These are phyloP conservation scores for Pelagia noctiluca DNA, from an alignment of 30 jellyfish, hydroid and myxozoan genomes.

Conservation along the genomic window DNA sequence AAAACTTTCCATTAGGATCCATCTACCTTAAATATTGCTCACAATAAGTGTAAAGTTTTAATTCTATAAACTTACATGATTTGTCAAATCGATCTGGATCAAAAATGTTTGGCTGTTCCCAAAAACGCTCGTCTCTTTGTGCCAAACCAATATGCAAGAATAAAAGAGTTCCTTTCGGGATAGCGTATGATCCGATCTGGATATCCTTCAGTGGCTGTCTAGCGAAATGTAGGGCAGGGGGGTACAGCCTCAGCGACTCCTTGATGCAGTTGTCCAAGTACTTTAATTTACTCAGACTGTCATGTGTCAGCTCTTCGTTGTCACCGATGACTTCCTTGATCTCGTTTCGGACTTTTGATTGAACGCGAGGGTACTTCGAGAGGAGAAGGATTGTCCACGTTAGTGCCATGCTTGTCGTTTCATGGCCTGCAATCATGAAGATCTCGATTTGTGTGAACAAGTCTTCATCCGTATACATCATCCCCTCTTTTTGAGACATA, in stretches of 20 bases:
- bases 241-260: slow-evolving; percentile 59
- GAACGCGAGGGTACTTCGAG: slow-evolving; percentile 34
- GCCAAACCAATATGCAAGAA: background rate
- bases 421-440: slow-evolving; percentile 35
- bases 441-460: slow-evolving; percentile 8
- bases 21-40: too few relatives aligned
- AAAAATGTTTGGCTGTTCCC: slow-evolving; percentile 46
- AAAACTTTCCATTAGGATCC: too few relatives aligned
- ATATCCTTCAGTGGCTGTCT: slow-evolving; percentile 11
- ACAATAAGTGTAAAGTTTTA: too few relatives aligned
- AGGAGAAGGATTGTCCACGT: slow-evolving; percentile 28
- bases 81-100: slow-evolving; percentile 55
- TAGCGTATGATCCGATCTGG: slow-evolving; percentile 21
- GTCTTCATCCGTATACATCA: background rate
- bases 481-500: slow-evolving; percentile 10
- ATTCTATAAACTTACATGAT: slow-evolving; percentile 8
- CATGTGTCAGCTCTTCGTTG: slow-evolving; percentile 33
- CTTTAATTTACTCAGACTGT: slow-evolving; percentile 36
- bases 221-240: slow-evolving; percentile 24
- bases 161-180: slow-evolving; percentile 35
- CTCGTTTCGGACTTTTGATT: slow-evolving; percentile 30
- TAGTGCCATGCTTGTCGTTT: slow-evolving; percentile 32
- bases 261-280: slow-evolving; percentile 39
- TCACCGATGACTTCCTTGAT: slow-evolving; percentile 16
- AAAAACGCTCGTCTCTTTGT: slow-evolving; percentile 20